Percentiles rank a stretch among this genome's conserved stretches.
These are phyloP conservation scores for Pocillopora grandis DNA, from an alignment of 92 coral and sea anemone genomes.

Conservation along the genomic window DNA sequence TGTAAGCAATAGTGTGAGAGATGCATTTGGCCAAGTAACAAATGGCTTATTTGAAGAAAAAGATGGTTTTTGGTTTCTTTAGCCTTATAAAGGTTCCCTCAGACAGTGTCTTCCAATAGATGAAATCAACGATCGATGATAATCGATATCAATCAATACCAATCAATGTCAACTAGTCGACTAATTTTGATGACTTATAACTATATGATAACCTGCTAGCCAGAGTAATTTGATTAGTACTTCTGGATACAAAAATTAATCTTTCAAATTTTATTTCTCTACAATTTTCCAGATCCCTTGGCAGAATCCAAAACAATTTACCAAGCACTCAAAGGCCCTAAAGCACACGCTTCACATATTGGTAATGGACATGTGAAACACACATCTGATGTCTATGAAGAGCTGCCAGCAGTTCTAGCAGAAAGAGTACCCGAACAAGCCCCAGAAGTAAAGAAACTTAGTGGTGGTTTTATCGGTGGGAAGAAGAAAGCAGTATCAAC, in stretches of 20 bases:
- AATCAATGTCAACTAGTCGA: no score
- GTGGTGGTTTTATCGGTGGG: conserved; percentile 7
- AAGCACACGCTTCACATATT: conserved; percentile 33
- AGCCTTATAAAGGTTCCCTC: no score
- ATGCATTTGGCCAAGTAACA: neutral
- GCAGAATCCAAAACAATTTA: conserved; percentile 83
- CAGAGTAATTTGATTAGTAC: no score
- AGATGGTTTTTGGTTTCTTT: no score
- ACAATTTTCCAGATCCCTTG: conserved; percentile 71
- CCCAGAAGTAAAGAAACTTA: conserved; percentile 41
- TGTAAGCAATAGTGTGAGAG: neutral
- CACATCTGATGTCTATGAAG: conserved; percentile 35
- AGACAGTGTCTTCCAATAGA: no score
- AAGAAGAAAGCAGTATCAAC: conserved; percentile 56
- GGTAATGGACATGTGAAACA: conserved; percentile 54
- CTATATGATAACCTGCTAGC: no score
- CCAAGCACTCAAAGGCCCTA: conserved; percentile 72
- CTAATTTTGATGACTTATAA: no score
- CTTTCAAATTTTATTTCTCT: neutral
- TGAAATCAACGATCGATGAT: no score
- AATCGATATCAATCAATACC: no score
- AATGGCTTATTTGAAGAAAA: neutral
- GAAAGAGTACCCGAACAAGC: conserved; percentile 45
- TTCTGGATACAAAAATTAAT: neutral
- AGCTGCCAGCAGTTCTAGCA: conserved; percentile 49